Evolutionary conservation across 2,888 invertebrate species (phyloP).

Genomic region (Volucella bombylans): DNA sequence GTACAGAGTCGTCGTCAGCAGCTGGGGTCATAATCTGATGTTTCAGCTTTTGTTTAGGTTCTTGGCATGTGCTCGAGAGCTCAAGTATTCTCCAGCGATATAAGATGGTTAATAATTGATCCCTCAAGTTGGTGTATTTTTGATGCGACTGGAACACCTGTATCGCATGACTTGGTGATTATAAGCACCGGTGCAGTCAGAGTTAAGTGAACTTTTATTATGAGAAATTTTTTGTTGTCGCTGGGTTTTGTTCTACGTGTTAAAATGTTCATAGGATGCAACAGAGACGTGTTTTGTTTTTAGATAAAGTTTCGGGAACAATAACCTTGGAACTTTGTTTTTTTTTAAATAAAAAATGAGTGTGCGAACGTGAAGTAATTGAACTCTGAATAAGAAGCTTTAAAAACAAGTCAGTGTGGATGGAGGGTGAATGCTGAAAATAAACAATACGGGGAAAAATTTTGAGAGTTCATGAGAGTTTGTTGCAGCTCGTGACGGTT

Average conservation of each 20-base stretch:
- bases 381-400: no score
- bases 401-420: no score
- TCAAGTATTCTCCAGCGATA: conserved; percentile 9
- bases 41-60: conserved; percentile 24
- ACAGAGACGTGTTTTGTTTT: neutral
- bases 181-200: conserved; percentile 36
- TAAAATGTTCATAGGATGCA: conserved; percentile 20
- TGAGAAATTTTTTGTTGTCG: conserved; percentile 22
- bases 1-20: neutral
- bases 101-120: conserved; percentile 44
- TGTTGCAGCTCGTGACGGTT: no score
- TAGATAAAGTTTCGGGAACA: no score
- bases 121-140: conserved; percentile 24
- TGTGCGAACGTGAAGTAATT: no score
- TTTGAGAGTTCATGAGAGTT: no score
- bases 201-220: conserved; percentile 50
- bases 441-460: no score
- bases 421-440: no score
- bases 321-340: no score
- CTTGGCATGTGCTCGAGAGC: neutral
- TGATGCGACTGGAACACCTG: conserved; percentile 43
- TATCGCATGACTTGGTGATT: conserved; percentile 37
- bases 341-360: no score
- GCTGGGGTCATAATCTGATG: conserved; percentile 32
- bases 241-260: conserved; percentile 9